Evolutionary conservation across 2,113 vertebrate species (phyloP).

Genomic region (Hystrix cristata): DNA sequence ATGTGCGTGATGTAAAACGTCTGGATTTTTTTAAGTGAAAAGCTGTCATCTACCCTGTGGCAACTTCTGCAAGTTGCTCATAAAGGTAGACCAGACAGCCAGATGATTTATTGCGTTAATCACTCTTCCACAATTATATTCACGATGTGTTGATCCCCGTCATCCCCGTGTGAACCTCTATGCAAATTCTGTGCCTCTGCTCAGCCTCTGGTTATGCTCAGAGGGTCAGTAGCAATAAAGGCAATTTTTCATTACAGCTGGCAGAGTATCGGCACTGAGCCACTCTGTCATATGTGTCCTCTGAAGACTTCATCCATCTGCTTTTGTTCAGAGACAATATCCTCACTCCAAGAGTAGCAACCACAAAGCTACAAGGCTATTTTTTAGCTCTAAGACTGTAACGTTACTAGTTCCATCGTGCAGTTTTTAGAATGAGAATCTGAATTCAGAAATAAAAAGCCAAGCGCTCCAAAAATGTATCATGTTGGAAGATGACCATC

Average conservation of each 20-base stretch:
- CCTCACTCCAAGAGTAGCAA: conserved; percentile 60
- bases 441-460: conserved; percentile 70
- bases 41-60: background rate
- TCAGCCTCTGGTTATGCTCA: conserved; percentile 63
- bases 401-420: conserved; percentile 40
- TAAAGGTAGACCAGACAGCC: conserved; percentile 48
- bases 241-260: conserved; percentile 80
- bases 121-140: conserved; percentile 52
- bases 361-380: conserved; percentile 54
- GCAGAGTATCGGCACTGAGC: conserved; percentile 68
- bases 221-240: conserved; percentile 78
- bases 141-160: conserved; percentile 39
- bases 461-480: conserved; percentile 37
- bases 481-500: background rate
- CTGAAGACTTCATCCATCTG: conserved; percentile 81
- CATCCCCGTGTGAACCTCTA: conserved; percentile 10
- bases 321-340: conserved; percentile 76
- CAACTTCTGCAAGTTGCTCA: background rate
- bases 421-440: conserved; percentile 66
- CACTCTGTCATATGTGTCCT: conserved; percentile 50
- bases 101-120: conserved; percentile 54
- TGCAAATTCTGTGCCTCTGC: background rate
- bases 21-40: conserved; percentile 11
- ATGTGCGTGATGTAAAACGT: background rate
- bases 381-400: conserved; percentile 68